Evolutionary conservation across 2,797 vertebrate species (phyloP).

Genomic region (Takifugu ocellatus): DNA sequence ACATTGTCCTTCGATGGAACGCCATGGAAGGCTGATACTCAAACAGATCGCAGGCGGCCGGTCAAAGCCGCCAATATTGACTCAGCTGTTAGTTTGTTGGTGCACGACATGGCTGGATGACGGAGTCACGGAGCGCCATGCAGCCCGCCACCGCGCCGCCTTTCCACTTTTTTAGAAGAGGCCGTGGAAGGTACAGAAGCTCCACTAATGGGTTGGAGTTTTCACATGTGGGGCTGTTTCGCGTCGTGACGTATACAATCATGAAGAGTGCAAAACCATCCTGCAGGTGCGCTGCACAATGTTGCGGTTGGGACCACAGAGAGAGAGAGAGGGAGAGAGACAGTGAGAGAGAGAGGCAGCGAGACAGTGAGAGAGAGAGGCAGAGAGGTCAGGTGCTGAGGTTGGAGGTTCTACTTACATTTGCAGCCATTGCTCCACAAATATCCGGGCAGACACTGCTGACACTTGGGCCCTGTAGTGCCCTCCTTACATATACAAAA

Average conservation of each 20-base stretch:
- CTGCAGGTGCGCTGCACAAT: slow-evolving; percentile 43
- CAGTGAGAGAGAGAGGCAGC: slow-evolving; percentile 23
- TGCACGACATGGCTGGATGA: slow-evolving; percentile 49
- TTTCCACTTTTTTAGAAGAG: too few relatives aligned
- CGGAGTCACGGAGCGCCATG: slow-evolving; percentile 47
- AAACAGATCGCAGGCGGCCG: slow-evolving; percentile 60
- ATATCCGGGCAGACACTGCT: slow-evolving; percentile 95
- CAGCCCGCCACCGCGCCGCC: slow-evolving; percentile 23
- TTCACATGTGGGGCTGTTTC: slow-evolving; percentile 14
- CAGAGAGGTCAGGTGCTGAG: slow-evolving; percentile 19
- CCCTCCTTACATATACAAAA: slow-evolving; percentile 99
- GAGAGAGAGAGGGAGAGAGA: slow-evolving; percentile 39
- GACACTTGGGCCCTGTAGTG: slow-evolving; percentile 94
- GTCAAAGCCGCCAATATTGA: slow-evolving; percentile 74
- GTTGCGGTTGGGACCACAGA: slow-evolving; percentile 54
- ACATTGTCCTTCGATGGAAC: slow-evolving; percentile 57
- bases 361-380: slow-evolving; percentile 28
- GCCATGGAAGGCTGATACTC: slow-evolving; percentile 45
- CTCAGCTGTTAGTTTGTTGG: slow-evolving; percentile 73
- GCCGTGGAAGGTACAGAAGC: too few relatives aligned
- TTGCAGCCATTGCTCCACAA: slow-evolving; percentile 98
- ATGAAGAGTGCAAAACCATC: slow-evolving; percentile 14
- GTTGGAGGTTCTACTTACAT: slow-evolving; percentile 90
- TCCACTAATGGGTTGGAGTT: too few relatives aligned
- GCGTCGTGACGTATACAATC: slow-evolving; percentile 23